Evolutionary conservation across 2,888 invertebrate genomes (phyloP).

Genomic region (Furcula furcula): DNA sequence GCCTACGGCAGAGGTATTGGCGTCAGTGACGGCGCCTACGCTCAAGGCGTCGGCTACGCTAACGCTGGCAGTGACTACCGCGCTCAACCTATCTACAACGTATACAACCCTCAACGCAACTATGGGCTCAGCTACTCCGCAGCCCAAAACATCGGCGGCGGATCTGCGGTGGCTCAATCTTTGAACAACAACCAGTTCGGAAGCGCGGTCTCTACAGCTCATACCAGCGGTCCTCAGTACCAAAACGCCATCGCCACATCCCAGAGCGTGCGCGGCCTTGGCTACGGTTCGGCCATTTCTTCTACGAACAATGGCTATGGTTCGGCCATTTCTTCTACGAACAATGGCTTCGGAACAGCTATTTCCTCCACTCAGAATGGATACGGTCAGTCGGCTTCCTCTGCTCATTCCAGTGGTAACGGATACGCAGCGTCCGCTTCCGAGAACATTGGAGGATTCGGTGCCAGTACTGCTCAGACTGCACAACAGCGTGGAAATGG

Average conservation of each 20-base stretch:
- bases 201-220: constrained; percentile 47
- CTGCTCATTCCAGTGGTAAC: constrained; percentile 42
- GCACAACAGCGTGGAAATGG: constrained; percentile 46
- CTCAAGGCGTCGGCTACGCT: constrained; percentile 59
- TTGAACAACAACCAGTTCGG: constrained; percentile 41
- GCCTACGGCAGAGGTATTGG: constrained; percentile 59
- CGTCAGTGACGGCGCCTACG: constrained; percentile 37
- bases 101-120: constrained; percentile 27
- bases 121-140: constrained; percentile 42
- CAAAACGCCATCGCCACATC: constrained; percentile 23
- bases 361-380: constrained; percentile 38
- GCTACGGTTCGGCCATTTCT: constrained; percentile 31
- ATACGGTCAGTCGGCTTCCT: constrained; percentile 40
- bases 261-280: constrained; percentile 37
- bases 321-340: too few relatives aligned
- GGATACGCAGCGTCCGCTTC: constrained; percentile 53
- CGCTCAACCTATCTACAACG: constrained; percentile 20
- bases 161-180: constrained; percentile 49
- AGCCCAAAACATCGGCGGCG: constrained; percentile 53
- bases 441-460: constrained; percentile 45
- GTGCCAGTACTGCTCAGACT: constrained; percentile 54
- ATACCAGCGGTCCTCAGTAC: constrained; percentile 30
- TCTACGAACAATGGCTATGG: constrained; percentile 19
- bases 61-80: constrained; percentile 37
- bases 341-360: too few relatives aligned